A percentile compares a stretch with the other conserved stretches of the same genome.
phyloP scores from a whole-genome alignment of 2,113 vertebrate genomes.

The Peromyscus californicus region DNA sequence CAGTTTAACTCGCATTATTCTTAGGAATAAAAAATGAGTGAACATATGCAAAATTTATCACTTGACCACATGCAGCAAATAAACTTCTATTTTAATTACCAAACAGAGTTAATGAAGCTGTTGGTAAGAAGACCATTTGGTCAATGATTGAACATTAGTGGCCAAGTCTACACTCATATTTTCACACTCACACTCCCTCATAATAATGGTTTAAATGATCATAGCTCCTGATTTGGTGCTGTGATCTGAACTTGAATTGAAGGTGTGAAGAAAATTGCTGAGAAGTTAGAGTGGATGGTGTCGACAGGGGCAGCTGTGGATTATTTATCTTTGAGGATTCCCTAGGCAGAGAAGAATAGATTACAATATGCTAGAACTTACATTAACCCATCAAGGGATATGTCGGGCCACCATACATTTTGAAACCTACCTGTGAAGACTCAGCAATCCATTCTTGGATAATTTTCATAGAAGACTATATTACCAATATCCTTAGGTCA shows the following conservation, averaged over 20 bases:
- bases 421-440: constrained; percentile 34
- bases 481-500: background rate
- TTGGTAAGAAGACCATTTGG: constrained; percentile 37
- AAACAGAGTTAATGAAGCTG: constrained; percentile 2
- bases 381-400: background rate
- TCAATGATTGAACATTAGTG: constrained; percentile 37
- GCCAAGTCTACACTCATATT: background rate
- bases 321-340: background rate
- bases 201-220: background rate
- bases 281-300: background rate
- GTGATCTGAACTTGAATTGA: constrained; percentile 37
- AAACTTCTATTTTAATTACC: constrained; percentile 56
- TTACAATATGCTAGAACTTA: background rate
- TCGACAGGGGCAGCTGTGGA: background rate
- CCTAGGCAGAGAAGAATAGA: background rate
- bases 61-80: constrained; percentile 37
- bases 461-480: constrained; percentile 44
- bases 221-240: background rate
- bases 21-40: constrained; percentile 1
- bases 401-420: background rate
- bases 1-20: constrained; percentile 24
- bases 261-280: background rate
- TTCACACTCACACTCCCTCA: constrained; percentile 9
- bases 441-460: constrained; percentile 42
- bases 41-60: constrained; percentile 44